Evolutionary conservation across 37 sponge, comb jelly and placozoan genomes (phyloP).

Genomic region (Aplysina aerophoba): DNA sequence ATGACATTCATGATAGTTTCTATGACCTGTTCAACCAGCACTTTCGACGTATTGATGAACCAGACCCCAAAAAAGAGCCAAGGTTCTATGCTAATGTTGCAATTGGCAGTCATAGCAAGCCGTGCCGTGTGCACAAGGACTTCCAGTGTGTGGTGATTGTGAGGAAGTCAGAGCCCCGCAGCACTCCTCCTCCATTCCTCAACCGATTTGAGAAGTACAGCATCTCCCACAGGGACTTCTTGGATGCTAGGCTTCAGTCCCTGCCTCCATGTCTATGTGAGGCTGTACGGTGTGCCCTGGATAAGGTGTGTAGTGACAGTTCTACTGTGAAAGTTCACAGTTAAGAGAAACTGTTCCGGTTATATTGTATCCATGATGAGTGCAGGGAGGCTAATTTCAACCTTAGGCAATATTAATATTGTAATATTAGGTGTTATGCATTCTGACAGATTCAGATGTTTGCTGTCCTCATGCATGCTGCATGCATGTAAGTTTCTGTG

Average conservation of each 20-base stretch:
- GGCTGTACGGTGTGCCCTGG: constrained; percentile 43
- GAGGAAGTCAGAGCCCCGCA: constrained; percentile 61
- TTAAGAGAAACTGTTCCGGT: too few relatives aligned
- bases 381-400: too few relatives aligned
- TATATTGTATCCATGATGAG: too few relatives aligned
- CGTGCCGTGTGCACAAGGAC: constrained; percentile 69
- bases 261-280: constrained; percentile 74
- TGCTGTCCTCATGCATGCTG: too few relatives aligned
- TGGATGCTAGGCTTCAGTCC: constrained; percentile 35
- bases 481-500: too few relatives aligned
- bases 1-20: constrained; percentile 89
- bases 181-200: constrained; percentile 81
- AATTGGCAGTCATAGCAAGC: constrained; percentile 74
- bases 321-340: too few relatives aligned
- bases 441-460: too few relatives aligned
- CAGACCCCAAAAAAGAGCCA: constrained; percentile 40
- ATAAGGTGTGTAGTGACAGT: constrained; percentile 47
- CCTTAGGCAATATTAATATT: too few relatives aligned
- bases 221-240: constrained; percentile 59
- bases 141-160: constrained; percentile 86
- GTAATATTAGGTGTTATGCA: too few relatives aligned
- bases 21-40: constrained; percentile 90
- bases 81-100: constrained; percentile 81
- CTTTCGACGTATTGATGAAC: constrained; percentile 71
- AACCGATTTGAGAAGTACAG: constrained; percentile 86